Percentiles rank a stretch among this genome's conserved stretches.
phyloP scores from a whole-genome alignment of 2,113 vertebrate genomes.

The Castor canadensis region DNA sequence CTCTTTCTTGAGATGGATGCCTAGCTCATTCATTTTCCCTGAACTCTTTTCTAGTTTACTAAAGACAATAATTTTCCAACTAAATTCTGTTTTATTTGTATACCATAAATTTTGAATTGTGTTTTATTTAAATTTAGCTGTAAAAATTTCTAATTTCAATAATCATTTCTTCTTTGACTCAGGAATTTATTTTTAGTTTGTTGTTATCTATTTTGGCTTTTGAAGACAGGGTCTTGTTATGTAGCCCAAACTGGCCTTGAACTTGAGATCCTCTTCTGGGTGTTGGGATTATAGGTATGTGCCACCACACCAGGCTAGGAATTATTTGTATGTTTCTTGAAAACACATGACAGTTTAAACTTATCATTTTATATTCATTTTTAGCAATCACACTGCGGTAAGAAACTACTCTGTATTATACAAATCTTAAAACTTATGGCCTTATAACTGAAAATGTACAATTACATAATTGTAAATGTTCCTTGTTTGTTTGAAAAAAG shows the following conservation, averaged over 20 bases:
- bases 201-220: too few species aligned
- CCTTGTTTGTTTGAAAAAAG: background rate
- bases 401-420: background rate
- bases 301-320: too few species aligned
- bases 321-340: slow-evolving; percentile 26
- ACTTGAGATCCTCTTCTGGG: too few species aligned
- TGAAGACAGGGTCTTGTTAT: too few species aligned
- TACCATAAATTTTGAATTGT: background rate
- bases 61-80: background rate
- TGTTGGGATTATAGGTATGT: too few species aligned
- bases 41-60: slow-evolving; percentile 31
- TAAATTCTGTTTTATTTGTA: slow-evolving; percentile 5
- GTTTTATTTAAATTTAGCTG: background rate
- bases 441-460: background rate
- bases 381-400: background rate
- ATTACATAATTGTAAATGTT: background rate
- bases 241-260: too few species aligned
- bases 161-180: background rate
- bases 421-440: slow-evolving; percentile 22
- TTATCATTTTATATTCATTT: slow-evolving; percentile 30
- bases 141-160: slow-evolving; percentile 4
- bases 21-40: background rate
- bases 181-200: too few species aligned
- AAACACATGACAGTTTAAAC: background rate
- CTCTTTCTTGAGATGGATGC: background rate